Base-by-base conservation (phyloP, 2,888 invertebrate species). In the Sminthurides aquaticus region DNA sequence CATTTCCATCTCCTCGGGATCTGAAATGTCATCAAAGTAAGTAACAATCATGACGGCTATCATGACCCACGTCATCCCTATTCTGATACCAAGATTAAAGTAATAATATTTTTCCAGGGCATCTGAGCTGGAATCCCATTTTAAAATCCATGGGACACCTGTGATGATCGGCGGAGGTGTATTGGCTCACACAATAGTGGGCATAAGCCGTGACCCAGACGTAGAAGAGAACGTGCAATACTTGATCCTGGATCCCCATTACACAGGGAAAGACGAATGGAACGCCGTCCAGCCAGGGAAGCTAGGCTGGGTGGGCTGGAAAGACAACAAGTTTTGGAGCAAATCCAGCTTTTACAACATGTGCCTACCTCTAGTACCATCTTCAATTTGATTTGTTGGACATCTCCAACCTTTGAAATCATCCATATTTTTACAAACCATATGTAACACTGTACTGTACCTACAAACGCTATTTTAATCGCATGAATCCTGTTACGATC, bases 131-230 rank as follows among this genome's bases (percentile, higher is more conserved):
- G 83, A 88, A 1, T 84, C 87, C 77, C 99, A 99, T 82, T 99
- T 99, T 78, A 84, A 89, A 75, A 88, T 85, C 55, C 88, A 94
- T 76, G 98, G 98, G 60, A 91, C 93, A 28, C 99, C 99, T 25
- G 85, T 99, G 66, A 99, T 99, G 99, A 97, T 99, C 75, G 99
- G 97, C 76, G 99, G 99, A 25, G 98, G 97, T 70, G 93, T 95
- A 48, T 81, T 97, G 75, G 99, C 99, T 1, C 98, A 99, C 78
- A 99, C 99, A 55, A 97, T 99, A 74, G 81, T 99, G 63, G 99
- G 99, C 1, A 87, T 99, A 1, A 70, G 70, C 54, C 66, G 71
- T 18, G 90, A 92, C 77, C 91, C 88, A 77, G 84, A 87, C 54
- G 81, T 82, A 22, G 87, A 88, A 11, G 90, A 89, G 24, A 88